Conservation (phyloP, 2,888 invertebrate genomes). For the Tribolium freemani region DNA sequence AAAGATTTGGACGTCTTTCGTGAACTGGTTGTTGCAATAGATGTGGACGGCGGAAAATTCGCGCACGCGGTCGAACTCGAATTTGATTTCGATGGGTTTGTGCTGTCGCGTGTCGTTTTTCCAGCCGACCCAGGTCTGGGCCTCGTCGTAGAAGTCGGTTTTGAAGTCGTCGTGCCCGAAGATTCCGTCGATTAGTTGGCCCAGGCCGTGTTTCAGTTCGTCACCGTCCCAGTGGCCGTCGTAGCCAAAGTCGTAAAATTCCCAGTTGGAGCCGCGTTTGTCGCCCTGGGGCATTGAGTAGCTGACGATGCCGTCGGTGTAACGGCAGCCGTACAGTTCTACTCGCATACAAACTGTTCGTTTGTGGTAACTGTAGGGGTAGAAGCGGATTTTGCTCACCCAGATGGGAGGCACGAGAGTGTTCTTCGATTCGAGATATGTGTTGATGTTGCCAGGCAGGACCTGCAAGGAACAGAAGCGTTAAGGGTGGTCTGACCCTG, state of each 20-base stretch:
- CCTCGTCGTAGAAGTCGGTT: conserved; percentile 71
- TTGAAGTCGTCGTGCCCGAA: conserved; percentile 84
- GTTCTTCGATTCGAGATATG: conserved; percentile 84
- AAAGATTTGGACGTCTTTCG: conserved; percentile 88
- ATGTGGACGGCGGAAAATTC: conserved; percentile 89
- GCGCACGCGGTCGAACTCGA: conserved; percentile 89
- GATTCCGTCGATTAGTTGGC: conserved; percentile 88
- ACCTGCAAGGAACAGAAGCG: conserved; percentile 74
- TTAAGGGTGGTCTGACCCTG: too few species aligned
- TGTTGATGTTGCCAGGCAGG: conserved; percentile 87
- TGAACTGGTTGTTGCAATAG: conserved; percentile 88
- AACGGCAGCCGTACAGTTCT: conserved; percentile 90
- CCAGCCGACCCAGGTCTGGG: conserved; percentile 94
- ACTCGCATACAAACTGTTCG: conserved; percentile 93
- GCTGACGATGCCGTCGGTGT: conserved; percentile 87
- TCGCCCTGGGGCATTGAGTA: conserved; percentile 93
- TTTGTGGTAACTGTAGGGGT: conserved; percentile 87
- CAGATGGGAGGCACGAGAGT: conserved; percentile 87
- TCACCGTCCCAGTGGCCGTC: conserved; percentile 84
- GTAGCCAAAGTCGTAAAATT: conserved; percentile 87
- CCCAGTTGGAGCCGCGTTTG: conserved; percentile 83
- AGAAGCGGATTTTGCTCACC: conserved; percentile 87
- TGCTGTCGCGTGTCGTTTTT: conserved; percentile 79
- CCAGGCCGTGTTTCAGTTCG: conserved; percentile 82
- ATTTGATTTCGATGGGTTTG: conserved; percentile 77